A percentile compares a stretch with the other conserved stretches of the same genome.
Conservation (phyloP, 2,888 invertebrate species). For the Erpobdella octoculata region DNA sequence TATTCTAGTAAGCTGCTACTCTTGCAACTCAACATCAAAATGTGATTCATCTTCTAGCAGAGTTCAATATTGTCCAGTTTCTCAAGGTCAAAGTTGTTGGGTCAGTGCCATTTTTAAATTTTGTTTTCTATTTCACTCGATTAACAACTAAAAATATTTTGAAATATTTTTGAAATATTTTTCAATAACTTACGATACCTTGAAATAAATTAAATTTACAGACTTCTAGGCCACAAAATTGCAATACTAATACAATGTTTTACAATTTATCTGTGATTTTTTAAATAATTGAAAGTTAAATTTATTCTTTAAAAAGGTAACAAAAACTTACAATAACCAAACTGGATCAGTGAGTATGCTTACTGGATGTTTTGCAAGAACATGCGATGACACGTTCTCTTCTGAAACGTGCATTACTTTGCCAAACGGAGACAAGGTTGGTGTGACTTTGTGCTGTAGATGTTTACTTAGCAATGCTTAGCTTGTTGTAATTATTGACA, state of each 20-base stretch:
- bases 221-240: too few relatives aligned
- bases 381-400: not conserved
- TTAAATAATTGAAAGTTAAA: not conserved
- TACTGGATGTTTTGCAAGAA: slow-evolving; percentile 9
- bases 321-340: not conserved
- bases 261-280: too few relatives aligned
- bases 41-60: not conserved
- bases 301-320: slow-evolving; percentile 5
- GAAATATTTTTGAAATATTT: not conserved
- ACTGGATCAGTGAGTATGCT: not conserved
- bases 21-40: slow-evolving; percentile 13
- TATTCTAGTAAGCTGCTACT: slow-evolving; percentile 7
- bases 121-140: not conserved
- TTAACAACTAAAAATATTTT: not conserved
- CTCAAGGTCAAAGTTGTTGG: slow-evolving; percentile 28
- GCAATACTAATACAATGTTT: too few relatives aligned
- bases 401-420: not conserved
- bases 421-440: not conserved
- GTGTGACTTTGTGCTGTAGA: not conserved
- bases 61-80: slow-evolving; percentile 23
- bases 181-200: not conserved
- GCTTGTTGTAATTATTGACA: too few relatives aligned
- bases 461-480: too few relatives aligned
- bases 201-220: too few relatives aligned
- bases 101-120: not conserved